phyloP scores from a whole-genome alignment of 92 coral and sea anemone species.

The Pocillopora grandis region DNA sequence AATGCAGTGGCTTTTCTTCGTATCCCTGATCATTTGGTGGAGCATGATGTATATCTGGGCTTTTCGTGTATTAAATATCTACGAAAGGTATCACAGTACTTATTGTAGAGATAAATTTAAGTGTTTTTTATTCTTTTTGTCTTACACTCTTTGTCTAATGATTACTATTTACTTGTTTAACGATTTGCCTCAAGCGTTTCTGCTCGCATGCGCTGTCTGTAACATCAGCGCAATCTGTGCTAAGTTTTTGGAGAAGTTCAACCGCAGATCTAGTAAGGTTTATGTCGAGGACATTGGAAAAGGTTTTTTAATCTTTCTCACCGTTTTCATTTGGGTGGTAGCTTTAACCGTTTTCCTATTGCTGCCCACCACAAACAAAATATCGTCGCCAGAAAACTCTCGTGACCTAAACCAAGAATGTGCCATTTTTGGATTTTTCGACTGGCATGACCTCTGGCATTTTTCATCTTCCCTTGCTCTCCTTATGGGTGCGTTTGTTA shows the following conservation, averaged over 20 bases:
- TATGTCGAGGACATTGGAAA: not conserved
- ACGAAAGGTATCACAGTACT: too few species aligned
- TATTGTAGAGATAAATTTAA: fast-evolving
- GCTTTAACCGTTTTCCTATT: not conserved
- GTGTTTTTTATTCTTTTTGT: fast-evolving
- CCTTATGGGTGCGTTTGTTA: slow-evolving; percentile 69
- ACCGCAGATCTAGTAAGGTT: fast-evolving
- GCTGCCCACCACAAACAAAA: not conserved
- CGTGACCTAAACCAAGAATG: not conserved
- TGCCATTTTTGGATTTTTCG: not conserved
- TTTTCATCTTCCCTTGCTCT: slow-evolving; percentile 80
- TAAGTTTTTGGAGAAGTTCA: not conserved
- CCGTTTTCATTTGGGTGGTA: slow-evolving; percentile 20
- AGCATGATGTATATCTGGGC: not conserved
- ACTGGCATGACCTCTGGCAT: slow-evolving; percentile 73
- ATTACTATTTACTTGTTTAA: too few species aligned
- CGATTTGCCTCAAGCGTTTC: too few species aligned
- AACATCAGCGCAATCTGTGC: not conserved
- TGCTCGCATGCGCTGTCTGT: slow-evolving; percentile 26
- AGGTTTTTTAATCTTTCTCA: not conserved
- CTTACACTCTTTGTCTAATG: too few species aligned
- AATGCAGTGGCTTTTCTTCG: not conserved
- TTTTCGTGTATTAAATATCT: not conserved
- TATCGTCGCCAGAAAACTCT: not conserved
- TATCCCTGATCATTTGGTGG: not conserved